Conservation (phyloP, 2,113 vertebrate genomes). For the Azemiops feae region DNA sequence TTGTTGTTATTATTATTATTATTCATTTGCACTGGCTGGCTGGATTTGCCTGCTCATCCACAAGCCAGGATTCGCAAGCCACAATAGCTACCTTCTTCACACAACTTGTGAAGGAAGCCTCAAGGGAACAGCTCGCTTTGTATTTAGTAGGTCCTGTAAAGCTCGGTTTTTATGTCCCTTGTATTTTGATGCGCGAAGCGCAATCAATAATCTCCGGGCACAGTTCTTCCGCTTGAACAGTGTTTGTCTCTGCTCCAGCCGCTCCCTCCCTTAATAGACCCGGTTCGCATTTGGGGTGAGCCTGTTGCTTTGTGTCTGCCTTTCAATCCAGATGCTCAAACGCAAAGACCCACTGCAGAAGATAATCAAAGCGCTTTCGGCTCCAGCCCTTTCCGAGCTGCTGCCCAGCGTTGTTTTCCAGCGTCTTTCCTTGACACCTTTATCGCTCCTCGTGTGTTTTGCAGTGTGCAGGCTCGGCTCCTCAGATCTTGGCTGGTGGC, state of each 20-base stretch:
- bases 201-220: not conserved
- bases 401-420: constrained; percentile 42
- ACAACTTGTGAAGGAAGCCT: not conserved
- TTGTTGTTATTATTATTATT: too few relatives aligned
- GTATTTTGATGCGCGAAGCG: not conserved
- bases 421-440: constrained; percentile 65
- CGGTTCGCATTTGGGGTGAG: not conserved
- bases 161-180: not conserved
- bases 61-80: not conserved
- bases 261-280: not conserved
- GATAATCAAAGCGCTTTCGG: constrained; percentile 37
- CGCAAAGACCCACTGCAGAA: not conserved
- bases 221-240: not conserved
- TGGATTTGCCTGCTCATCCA: not conserved
- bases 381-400: constrained; percentile 18
- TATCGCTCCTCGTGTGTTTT: constrained; percentile 66
- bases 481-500: constrained; percentile 69
- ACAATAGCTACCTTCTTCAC: not conserved
- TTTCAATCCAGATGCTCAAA: not conserved
- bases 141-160: not conserved
- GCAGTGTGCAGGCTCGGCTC: constrained; percentile 59
- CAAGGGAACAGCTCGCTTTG: not conserved
- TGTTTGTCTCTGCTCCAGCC: not conserved
- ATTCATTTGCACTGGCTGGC: not conserved
- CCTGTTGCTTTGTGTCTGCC: not conserved